Conservation (phyloP, 2,113 vertebrate species). For the Festucalex cinctus region DNA sequence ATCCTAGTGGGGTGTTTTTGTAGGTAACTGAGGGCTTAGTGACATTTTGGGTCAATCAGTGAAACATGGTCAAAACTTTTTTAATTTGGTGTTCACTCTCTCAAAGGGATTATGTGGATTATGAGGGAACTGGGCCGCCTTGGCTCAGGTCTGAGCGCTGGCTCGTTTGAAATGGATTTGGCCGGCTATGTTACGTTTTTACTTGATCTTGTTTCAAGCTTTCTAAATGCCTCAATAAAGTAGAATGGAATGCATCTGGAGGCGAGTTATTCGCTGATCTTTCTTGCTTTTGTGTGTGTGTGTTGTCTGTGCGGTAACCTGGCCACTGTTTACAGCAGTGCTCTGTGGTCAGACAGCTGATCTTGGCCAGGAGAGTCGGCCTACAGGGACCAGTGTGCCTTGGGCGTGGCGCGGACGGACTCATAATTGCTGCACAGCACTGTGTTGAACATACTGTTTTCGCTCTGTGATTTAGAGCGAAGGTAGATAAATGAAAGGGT, state of each 20-base stretch:
- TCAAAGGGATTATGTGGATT: slow-evolving; percentile 2
- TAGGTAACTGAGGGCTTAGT: neutral
- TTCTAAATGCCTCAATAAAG: slow-evolving; percentile 38
- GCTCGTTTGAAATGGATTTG: slow-evolving; percentile 60
- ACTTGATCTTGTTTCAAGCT: slow-evolving; percentile 54
- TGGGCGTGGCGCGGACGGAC: slow-evolving; percentile 53
- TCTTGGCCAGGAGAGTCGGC: slow-evolving; percentile 55
- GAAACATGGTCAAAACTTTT: neutral
- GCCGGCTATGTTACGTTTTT: slow-evolving; percentile 47
- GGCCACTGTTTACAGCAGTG: slow-evolving; percentile 55
- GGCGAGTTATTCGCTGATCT: slow-evolving; percentile 46
- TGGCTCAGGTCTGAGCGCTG: slow-evolving; percentile 1
- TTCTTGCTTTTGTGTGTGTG: slow-evolving; percentile 23
- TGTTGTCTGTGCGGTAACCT: slow-evolving; percentile 51
- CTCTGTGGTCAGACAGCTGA: slow-evolving; percentile 62
- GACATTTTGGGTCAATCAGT: slow-evolving; percentile 1
- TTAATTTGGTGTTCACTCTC: slow-evolving; percentile 1
- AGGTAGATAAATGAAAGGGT: slow-evolving; percentile 13
- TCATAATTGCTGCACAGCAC: slow-evolving; percentile 46
- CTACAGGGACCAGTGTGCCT: slow-evolving; percentile 42
- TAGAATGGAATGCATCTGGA: slow-evolving; percentile 51
- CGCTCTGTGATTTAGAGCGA: slow-evolving; percentile 29
- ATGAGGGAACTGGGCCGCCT: neutral
- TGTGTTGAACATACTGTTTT: slow-evolving; percentile 47
- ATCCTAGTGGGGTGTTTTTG: neutral